Evolutionary conservation across 2,888 invertebrate species (phyloP).

Genomic region (Himalopsyche kuldschensis): DNA sequence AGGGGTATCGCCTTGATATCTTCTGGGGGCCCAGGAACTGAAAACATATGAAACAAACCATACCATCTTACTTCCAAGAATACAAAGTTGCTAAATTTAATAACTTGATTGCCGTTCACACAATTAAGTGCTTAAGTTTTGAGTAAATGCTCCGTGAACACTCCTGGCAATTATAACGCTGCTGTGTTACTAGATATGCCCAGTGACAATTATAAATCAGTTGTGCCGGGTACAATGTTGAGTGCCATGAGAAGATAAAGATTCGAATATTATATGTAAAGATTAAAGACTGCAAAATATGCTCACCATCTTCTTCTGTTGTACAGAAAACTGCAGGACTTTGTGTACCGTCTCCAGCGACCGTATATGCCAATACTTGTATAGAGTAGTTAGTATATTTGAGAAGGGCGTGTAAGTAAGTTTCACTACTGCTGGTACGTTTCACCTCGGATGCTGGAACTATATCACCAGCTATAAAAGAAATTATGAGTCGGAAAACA

Average conservation of each 20-base stretch:
- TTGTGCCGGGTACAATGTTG: neutral
- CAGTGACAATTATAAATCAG: no score
- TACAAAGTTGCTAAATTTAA: no score
- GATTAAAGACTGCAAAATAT: neutral
- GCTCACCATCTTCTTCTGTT: conserved; percentile 82
- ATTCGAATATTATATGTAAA: neutral
- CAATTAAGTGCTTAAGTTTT: no score
- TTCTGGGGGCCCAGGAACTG: conserved; percentile 83
- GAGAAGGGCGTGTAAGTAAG: conserved; percentile 75
- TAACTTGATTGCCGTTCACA: no score
- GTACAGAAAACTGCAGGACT: conserved; percentile 77
- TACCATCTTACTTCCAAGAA: no score
- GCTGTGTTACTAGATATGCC: no score
- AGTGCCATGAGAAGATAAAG: neutral
- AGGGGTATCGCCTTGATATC: conserved; percentile 82
- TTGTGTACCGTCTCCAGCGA: conserved; percentile 81
- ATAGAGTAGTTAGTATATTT: conserved; percentile 88
- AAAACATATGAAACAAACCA: conserved; percentile 3
- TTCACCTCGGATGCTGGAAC: conserved; percentile 69
- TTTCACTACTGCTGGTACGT: conserved; percentile 76
- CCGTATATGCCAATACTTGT: conserved; percentile 81
- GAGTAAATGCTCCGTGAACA: no score
- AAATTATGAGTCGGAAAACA: neutral
- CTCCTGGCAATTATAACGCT: no score
- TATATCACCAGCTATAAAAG: neutral